Evolutionary conservation across 1,140 invertebrate species (phyloP).

Genomic region (Drosophila asahinai): DNA sequence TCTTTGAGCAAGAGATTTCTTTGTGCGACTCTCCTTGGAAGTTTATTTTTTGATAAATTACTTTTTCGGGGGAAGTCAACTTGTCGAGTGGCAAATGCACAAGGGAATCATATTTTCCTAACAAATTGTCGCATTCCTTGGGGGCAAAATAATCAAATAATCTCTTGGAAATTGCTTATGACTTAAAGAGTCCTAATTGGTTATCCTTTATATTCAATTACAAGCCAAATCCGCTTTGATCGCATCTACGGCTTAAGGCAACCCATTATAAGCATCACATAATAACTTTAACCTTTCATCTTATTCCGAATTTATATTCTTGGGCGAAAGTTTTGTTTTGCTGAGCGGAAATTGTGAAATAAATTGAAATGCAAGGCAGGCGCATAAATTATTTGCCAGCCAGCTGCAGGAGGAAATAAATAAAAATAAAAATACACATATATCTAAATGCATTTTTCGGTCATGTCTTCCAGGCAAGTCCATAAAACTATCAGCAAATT

Average conservation of each 20-base stretch:
- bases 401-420: constrained; percentile 36
- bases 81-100: constrained; percentile 13
- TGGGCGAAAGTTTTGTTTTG: constrained; percentile 13
- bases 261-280: not conserved
- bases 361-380: constrained; percentile 71
- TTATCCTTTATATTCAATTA: constrained; percentile 23
- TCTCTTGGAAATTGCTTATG: not conserved
- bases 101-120: constrained; percentile 18
- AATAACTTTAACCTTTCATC: constrained; percentile 29
- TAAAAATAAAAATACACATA: constrained; percentile 24
- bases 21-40: constrained; percentile 22
- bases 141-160: constrained; percentile 25
- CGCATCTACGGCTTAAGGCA: not conserved
- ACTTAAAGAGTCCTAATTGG: not conserved
- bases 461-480: constrained; percentile 32
- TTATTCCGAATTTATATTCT: constrained; percentile 9
- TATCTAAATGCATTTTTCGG: constrained; percentile 14
- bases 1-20: constrained; percentile 29
- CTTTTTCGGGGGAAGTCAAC: constrained; percentile 21
- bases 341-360: constrained; percentile 65
- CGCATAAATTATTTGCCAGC: constrained; percentile 59
- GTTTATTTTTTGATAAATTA: constrained; percentile 56
- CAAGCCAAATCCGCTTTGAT: constrained; percentile 13
- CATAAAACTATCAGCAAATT: constrained; percentile 80
- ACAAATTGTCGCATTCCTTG: constrained; percentile 3